These are phyloP conservation scores for Fistularia tabacaria DNA, from an alignment of 2,797 vertebrate species.

Conservation along the genomic window DNA sequence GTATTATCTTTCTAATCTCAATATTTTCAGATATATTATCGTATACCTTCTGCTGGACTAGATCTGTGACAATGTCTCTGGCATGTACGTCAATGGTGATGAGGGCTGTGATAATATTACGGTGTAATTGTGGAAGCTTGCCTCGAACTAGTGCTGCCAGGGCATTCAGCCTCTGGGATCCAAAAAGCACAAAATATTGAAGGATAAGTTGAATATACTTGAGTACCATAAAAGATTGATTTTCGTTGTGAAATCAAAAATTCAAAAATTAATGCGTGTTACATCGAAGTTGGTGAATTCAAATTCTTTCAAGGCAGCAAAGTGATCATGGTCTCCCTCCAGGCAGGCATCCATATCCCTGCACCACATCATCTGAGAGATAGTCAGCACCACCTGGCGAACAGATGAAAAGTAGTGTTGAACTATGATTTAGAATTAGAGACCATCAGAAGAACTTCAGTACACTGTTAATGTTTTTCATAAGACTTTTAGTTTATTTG, in stretches of 20 bases:
- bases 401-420: neutral
- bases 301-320: conserved; percentile 77
- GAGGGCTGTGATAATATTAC: conserved; percentile 85
- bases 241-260: too few relatives aligned
- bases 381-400: conserved; percentile 82
- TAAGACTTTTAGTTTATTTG: too few relatives aligned
- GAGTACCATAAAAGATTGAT: too few relatives aligned
- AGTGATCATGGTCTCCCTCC: conserved; percentile 65
- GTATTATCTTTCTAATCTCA: neutral
- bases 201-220: neutral
- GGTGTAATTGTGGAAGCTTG: conserved; percentile 79
- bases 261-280: neutral
- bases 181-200: conserved; percentile 4
- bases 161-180: conserved; percentile 81
- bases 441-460: too few relatives aligned
- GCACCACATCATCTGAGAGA: conserved; percentile 89
- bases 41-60: conserved; percentile 76
- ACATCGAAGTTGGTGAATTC: conserved; percentile 82
- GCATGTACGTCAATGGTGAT: conserved; percentile 87
- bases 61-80: conserved; percentile 84
- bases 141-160: conserved; percentile 82
- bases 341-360: conserved; percentile 80
- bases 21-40: neutral
- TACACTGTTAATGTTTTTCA: too few relatives aligned
- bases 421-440: too few relatives aligned